Base-by-base conservation (phyloP, 2,888 invertebrate species). In the Acanthococcus lagerstroemiae region DNA sequence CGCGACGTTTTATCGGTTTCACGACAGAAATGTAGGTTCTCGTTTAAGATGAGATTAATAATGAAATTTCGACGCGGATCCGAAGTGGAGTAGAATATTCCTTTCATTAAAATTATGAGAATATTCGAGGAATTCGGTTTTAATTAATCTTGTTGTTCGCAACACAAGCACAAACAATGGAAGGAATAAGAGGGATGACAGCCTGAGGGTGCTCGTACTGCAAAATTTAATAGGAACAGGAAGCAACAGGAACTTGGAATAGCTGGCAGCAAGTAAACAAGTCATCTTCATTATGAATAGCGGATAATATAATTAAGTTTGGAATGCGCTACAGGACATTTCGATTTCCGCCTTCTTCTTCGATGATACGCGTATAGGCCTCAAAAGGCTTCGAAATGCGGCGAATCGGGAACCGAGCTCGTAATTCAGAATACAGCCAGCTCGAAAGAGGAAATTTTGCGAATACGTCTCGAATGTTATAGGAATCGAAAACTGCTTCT, bases 31-130 rank as follows among this genome's bases (percentile, higher is more conserved):
- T 52, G 50, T 60, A 30, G 27, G 52, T 52, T 61, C 61, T 61
- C 61, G 50, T 61, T 61, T 61, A 61, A 61, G 52, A 61, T 61
- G 52, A 61, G 61, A 61, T 61, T 61, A 61, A 61, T 61, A 61
- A 61, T 61, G 61, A 52, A 61, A 61, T 61, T 61, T 61, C n/a
- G n/a, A n/a, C 12, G 37, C 37, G 37, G 37, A 37, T 37, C 12
- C 52, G 55, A 27, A 30, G 61, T 48, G 52, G 52, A 30, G 61
- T 61, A 61, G 61, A 61, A 61, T 50, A 61, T 61, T 61, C 61
- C 61, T 61, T 61, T 61, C 50, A 61, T 61, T 61, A 61, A 61
- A 61, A 61, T 61, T 61, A 61, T 61, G 61, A 61, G 61, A 61
- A 61, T 61, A 61, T 61, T 61, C 50, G 54, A 61, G 61, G 61